These are phyloP conservation scores for Pampusana beccarii DNA, from an alignment of 2,113 vertebrate genomes.

Conservation along the genomic window DNA sequence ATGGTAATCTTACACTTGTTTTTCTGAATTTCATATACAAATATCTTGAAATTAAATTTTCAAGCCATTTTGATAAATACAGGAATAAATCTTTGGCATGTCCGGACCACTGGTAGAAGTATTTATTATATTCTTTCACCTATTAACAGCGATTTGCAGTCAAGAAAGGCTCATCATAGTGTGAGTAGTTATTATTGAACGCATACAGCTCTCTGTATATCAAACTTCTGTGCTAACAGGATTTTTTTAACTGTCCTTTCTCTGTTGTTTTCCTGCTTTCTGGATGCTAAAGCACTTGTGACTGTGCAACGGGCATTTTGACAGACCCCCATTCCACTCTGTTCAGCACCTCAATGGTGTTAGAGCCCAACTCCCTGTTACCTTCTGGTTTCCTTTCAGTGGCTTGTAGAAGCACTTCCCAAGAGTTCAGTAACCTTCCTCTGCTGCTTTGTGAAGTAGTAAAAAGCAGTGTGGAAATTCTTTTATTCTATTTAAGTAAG, in stretches of 20 bases:
- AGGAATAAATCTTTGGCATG: background rate
- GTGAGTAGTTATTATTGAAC: background rate
- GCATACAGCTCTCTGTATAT: background rate
- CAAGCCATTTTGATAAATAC: background rate
- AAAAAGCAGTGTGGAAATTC: background rate
- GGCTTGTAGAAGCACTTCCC: background rate
- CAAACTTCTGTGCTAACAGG: background rate
- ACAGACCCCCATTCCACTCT: background rate
- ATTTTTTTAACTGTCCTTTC: background rate
- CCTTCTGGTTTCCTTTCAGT: background rate
- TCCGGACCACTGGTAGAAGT: background rate
- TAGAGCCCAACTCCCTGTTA: background rate
- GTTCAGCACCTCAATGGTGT: background rate
- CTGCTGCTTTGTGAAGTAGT: background rate
- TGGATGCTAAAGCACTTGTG: background rate
- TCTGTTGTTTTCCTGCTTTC: background rate
- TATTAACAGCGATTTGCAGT: background rate
- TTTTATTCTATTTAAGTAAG: background rate
- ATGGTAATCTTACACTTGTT: background rate
- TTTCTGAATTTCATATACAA: background rate
- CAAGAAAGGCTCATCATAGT: background rate
- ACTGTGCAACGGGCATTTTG: background rate
- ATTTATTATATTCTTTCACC: background rate
- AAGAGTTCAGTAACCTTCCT: background rate
- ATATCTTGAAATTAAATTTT: background rate